These are phyloP conservation scores for Pterostichus niger DNA, from an alignment of 2,888 invertebrate species.

Conservation along the genomic window DNA sequence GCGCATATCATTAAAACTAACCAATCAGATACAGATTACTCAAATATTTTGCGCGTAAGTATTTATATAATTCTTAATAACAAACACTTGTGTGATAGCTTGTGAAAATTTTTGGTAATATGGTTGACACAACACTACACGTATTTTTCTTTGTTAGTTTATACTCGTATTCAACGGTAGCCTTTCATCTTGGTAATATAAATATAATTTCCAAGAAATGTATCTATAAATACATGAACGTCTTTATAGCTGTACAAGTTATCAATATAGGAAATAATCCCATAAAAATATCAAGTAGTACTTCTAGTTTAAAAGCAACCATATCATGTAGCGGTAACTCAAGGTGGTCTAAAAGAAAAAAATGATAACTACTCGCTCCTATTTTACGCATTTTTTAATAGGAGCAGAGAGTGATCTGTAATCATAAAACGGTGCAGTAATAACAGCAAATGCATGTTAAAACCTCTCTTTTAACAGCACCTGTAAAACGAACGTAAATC, in stretches of 20 bases:
- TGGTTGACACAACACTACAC: too few relatives aligned
- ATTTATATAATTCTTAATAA: too few relatives aligned
- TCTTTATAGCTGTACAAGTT: constrained; percentile 10
- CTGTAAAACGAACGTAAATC: constrained; percentile 53
- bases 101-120: too few relatives aligned
- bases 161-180: not conserved
- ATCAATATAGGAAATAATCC: constrained; percentile 51
- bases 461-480: constrained; percentile 34
- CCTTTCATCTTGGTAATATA: not conserved
- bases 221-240: constrained; percentile 19
- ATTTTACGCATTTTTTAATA: constrained; percentile 62
- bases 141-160: too few relatives aligned
- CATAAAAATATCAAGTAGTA: constrained; percentile 22
- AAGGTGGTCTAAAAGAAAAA: constrained; percentile 16
- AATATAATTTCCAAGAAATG: constrained; percentile 25
- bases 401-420: constrained; percentile 57
- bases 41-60: too few relatives aligned
- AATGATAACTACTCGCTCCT: constrained; percentile 50
- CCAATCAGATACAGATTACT: too few relatives aligned
- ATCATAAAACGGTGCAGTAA: constrained; percentile 61
- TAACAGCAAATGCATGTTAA: constrained; percentile 63
- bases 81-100: too few relatives aligned
- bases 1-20: too few relatives aligned
- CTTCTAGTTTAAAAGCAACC: constrained; percentile 37
- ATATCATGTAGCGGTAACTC: constrained; percentile 24